phyloP scores from a whole-genome alignment of 2,888 invertebrate species.

The Metalampra italica region DNA sequence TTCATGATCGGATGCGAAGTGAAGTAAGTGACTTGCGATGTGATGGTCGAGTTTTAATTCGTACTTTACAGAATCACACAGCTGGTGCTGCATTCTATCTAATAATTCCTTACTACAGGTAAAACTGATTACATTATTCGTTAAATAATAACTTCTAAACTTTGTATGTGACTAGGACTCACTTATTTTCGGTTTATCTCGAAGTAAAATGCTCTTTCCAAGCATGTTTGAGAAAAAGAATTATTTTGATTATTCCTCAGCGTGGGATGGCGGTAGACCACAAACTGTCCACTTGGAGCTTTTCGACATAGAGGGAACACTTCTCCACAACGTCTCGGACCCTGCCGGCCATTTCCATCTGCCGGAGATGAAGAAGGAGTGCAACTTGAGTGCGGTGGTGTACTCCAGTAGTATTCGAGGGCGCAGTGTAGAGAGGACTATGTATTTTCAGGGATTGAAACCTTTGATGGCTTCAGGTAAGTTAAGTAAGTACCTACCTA shows the following conservation, averaged over 20 bases:
- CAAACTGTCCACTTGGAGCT: constrained; percentile 49
- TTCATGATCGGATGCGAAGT: too few species aligned
- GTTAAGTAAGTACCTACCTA: neutral
- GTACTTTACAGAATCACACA: too few species aligned
- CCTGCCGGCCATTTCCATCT: constrained; percentile 45
- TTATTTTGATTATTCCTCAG: constrained; percentile 20
- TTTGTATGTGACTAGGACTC: too few species aligned
- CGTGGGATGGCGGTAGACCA: constrained; percentile 58
- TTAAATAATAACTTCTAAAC: too few species aligned
- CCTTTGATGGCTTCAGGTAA: constrained; percentile 39
- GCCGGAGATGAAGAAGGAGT: constrained; percentile 26
- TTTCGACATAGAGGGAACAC: constrained; percentile 26
- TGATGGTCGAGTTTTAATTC: too few species aligned
- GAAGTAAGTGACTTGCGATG: too few species aligned
- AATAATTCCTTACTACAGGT: too few species aligned
- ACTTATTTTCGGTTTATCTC: too few species aligned
- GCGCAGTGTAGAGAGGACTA: constrained; percentile 28
- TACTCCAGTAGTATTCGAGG: constrained; percentile 49
- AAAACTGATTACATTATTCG: too few species aligned
- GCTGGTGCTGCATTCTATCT: too few species aligned
- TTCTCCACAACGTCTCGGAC: constrained; percentile 39
- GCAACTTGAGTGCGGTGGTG: constrained; percentile 45
- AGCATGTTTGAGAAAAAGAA: neutral
- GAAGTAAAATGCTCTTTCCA: too few species aligned
- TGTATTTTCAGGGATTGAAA: constrained; percentile 35